A percentile compares a stretch with the other conserved stretches of the same genome.
Evolutionary conservation across 1,140 invertebrate species (phyloP).

Genomic region (Bombyx mandarina): DNA sequence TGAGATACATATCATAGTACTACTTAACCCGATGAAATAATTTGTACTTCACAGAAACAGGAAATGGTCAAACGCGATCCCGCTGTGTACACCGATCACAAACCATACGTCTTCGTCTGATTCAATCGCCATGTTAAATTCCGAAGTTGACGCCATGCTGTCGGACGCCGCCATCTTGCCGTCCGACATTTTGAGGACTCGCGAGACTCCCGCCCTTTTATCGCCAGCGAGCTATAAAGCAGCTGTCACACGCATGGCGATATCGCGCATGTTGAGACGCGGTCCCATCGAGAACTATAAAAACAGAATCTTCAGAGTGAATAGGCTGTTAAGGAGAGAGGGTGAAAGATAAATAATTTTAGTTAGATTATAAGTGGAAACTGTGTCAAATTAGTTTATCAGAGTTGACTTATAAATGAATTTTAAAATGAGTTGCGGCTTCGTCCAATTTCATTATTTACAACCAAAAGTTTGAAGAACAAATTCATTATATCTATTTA

Average conservation of each 20-base stretch:
- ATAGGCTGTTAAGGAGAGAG: slow-evolving; percentile 49
- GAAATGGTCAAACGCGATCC: slow-evolving; percentile 88
- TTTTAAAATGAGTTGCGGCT: no score
- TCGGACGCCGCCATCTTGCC: slow-evolving; percentile 46
- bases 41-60: slow-evolving; percentile 73
- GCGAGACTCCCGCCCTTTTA: slow-evolving; percentile 56
- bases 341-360: slow-evolving; percentile 49
- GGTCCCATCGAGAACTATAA: slow-evolving; percentile 49
- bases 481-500: no score
- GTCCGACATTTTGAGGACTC: slow-evolving; percentile 47
- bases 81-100: slow-evolving; percentile 72
- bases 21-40: background rate
- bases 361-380: background rate
- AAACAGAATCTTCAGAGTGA: slow-evolving; percentile 51
- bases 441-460: no score
- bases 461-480: no score
- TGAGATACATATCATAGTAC: no score
- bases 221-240: slow-evolving; percentile 54
- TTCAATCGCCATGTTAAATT: slow-evolving; percentile 44
- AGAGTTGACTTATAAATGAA: no score
- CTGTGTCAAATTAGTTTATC: no score
- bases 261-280: slow-evolving; percentile 37
- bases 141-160: slow-evolving; percentile 65
- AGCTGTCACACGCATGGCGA: slow-evolving; percentile 56
- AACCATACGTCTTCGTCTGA: slow-evolving; percentile 46